Evolutionary conservation across 2,797 vertebrate genomes (phyloP).

Genomic region (Furcifer pardalis): DNA sequence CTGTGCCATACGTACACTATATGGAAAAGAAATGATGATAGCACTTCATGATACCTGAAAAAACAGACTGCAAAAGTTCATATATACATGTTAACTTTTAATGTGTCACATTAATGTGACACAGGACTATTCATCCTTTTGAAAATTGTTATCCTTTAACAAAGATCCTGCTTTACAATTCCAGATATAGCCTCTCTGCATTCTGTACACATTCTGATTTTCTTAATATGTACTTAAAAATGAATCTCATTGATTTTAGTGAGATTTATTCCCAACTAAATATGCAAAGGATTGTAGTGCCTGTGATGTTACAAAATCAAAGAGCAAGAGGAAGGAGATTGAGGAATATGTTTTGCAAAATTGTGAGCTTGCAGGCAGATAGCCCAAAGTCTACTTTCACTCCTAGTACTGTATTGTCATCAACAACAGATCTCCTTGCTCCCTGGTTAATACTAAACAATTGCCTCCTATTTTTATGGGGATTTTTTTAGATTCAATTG

Average conservation of each 20-base stretch:
- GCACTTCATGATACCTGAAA: neutral
- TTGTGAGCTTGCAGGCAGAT: neutral
- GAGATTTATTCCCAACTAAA: too few species aligned
- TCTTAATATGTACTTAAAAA: neutral
- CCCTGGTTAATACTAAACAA: neutral
- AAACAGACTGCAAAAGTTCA: neutral
- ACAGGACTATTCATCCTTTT: neutral
- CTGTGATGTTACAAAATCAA: neutral
- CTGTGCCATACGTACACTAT: too few species aligned
- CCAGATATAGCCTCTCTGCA: neutral
- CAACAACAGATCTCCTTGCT: neutral
- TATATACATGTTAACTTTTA: neutral
- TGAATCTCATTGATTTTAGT: neutral
- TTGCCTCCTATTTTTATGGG: neutral
- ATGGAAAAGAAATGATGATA: too few species aligned
- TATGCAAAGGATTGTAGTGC: neutral
- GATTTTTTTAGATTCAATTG: neutral
- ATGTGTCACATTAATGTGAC: neutral
- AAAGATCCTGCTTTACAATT: neutral
- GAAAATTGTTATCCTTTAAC: neutral
- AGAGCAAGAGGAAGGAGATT: neutral
- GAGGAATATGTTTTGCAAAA: neutral
- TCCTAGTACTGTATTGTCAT: neutral
- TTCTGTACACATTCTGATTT: neutral
- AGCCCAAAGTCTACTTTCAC: neutral